Evolutionary conservation across 1,140 invertebrate species (phyloP).

Genomic region (Sarcophaga peregrina): DNA sequence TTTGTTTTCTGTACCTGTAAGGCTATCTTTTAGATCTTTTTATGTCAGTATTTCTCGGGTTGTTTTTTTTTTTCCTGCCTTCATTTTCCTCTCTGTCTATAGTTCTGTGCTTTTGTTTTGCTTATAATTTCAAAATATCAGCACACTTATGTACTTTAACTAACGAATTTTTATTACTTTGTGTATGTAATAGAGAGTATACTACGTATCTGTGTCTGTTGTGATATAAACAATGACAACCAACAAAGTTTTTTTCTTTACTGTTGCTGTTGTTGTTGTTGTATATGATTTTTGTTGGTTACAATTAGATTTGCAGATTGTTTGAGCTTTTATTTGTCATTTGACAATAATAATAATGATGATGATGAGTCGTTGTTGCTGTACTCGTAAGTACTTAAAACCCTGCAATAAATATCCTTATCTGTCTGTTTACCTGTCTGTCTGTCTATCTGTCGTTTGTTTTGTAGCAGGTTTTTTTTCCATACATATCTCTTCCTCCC

Average conservation of each 20-base stretch:
- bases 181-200: background rate
- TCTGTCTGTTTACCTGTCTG: background rate
- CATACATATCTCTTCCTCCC: background rate
- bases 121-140: background rate
- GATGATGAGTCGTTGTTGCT: conserved; percentile 9
- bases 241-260: background rate
- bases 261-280: background rate
- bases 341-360: conserved; percentile 39
- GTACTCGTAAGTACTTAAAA: conserved; percentile 10
- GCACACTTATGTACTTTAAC: background rate
- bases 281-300: background rate
- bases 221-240: no score
- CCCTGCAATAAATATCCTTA: conserved; percentile 7
- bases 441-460: background rate
- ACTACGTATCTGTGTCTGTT: background rate
- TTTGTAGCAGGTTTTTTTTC: background rate
- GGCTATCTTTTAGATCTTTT: background rate
- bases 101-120: conserved; percentile 7
- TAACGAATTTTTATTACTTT: no score
- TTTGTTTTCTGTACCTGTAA: background rate
- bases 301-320: conserved; percentile 38
- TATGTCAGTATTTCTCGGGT: conserved; percentile 7
- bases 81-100: background rate
- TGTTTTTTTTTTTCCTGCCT: background rate
- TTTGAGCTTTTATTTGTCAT: conserved; percentile 34